Evolutionary conservation across 2,888 invertebrate species (phyloP).

Genomic region (Caenorhabditis macrosperma): DNA sequence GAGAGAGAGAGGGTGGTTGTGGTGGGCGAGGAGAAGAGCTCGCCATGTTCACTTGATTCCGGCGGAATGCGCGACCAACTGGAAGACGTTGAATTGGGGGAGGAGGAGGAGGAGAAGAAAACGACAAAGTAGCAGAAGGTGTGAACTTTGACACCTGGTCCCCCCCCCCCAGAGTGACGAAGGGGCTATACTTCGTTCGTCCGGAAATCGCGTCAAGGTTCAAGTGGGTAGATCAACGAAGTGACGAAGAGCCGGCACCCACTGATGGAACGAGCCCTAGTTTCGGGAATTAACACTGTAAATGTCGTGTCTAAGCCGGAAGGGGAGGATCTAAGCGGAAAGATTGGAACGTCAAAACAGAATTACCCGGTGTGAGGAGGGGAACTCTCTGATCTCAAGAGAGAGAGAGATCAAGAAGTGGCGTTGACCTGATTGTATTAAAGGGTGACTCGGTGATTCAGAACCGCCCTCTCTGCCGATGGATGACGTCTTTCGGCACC

Average conservation of each 20-base stretch:
- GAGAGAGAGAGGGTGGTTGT: background rate
- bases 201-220: constrained; percentile 49
- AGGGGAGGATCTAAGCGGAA: too few relatives aligned
- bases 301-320: too few relatives aligned
- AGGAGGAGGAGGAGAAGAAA: constrained; percentile 7
- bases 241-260: too few relatives aligned
- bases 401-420: constrained; percentile 1
- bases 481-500: constrained; percentile 31
- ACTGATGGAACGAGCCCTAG: too few relatives aligned
- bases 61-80: constrained; percentile 21
- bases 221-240: constrained; percentile 14
- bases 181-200: constrained; percentile 33
- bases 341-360: background rate
- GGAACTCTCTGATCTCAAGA: too few relatives aligned
- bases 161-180: constrained; percentile 21
- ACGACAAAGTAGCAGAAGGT: constrained; percentile 8
- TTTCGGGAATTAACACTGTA: too few relatives aligned
- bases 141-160: constrained; percentile 46
- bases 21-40: constrained; percentile 11
- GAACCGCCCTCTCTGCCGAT: constrained; percentile 3
- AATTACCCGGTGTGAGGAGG: background rate
- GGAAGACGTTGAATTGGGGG: constrained; percentile 25
- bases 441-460: constrained; percentile 26
- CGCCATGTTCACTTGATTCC: constrained; percentile 40
- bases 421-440: constrained; percentile 11